Base-by-base conservation (phyloP, 2,797 vertebrate species). In the Neosalanx taihuensis region DNA sequence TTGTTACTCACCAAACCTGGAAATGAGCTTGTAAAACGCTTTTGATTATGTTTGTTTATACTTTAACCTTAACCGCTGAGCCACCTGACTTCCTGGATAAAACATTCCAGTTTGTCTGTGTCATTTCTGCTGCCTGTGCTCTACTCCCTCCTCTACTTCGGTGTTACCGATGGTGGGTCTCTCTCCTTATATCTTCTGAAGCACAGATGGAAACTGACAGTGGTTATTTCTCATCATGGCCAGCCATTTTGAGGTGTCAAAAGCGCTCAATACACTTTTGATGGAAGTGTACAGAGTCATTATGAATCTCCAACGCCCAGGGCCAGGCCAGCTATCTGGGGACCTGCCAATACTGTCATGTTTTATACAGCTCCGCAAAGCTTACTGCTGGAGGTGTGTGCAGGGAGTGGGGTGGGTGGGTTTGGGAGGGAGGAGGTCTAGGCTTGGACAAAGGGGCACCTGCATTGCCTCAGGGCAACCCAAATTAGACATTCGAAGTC, bases 151-250 rank as follows among this genome's bases (percentile, higher is more conserved):
- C 37, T 2, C 53, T 12, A 29, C 61, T 61, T 49, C 64, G n/a
- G 58, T 23, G 12, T 10, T 1, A 46, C 49, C 1, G 26, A n/a
- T 53, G 20, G 17, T n/a, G 69, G 76, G 63, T 68, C 71, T 33
- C 64, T 46, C 68, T 89, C 77, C 89, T 91, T 93, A 93, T 93
- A 94, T 94, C 92, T 90, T 85, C 77, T 85, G 86, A 87, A 89
- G 86, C 80, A 74, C 84, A 83, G 69, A 94, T 92, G 80, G 81
- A 79, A 88, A 85, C 88, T 92, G 94, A 94, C 93, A 93, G 89
- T 77, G 90, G 90, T 92, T 93, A 92, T 96, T 93, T 93, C 92
- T 94, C 93, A 93, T 88, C 87, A 84, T 80, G 80, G 86, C 83
- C 69, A 81, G 80, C 83, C 88, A 92, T 89, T 90, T 95, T 93